phyloP scores from a whole-genome alignment of 1,140 invertebrate genomes.

The Panulirus ornatus region DNA sequence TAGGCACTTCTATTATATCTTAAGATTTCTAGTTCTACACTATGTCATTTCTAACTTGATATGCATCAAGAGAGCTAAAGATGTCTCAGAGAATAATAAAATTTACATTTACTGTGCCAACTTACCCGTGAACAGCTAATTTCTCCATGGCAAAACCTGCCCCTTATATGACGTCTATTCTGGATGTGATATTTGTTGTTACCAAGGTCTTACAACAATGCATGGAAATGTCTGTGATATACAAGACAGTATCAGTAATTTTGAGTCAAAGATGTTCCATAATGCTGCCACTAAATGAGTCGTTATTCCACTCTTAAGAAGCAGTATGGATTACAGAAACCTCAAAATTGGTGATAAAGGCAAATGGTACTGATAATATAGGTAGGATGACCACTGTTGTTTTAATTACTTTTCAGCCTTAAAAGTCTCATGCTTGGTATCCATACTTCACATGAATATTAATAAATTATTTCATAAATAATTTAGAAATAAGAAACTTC shows the following conservation, averaged over 20 bases:
- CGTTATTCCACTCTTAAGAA: not conserved
- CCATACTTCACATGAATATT: not conserved
- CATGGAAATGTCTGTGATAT: constrained; percentile 6
- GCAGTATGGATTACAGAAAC: constrained; percentile 1
- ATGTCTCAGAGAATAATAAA: constrained; percentile 24
- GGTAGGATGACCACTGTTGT: constrained; percentile 31
- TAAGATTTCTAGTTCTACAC: constrained; percentile 35
- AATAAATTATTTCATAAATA: not conserved
- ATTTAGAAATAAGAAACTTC: constrained; percentile 6
- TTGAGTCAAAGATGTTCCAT: not conserved
- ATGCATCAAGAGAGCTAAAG: constrained; percentile 33
- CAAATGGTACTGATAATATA: constrained; percentile 17
- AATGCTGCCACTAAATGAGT: not conserved
- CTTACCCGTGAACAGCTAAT: constrained; percentile 1
- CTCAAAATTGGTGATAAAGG: constrained; percentile 18
- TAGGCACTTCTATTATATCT: constrained; percentile 22
- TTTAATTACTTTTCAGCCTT: not conserved
- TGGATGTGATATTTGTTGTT: constrained; percentile 13
- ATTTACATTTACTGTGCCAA: not conserved
- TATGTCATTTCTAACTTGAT: constrained; percentile 55
- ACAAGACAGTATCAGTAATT: constrained; percentile 2
- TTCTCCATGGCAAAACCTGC: constrained; percentile 24
- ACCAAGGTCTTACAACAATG: constrained; percentile 19
- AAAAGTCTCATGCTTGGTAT: constrained; percentile 18
- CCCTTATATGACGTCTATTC: not conserved